Evolutionary conservation across 1,140 invertebrate species (phyloP).

Genomic region (Pogonomyrmex barbatus): DNA sequence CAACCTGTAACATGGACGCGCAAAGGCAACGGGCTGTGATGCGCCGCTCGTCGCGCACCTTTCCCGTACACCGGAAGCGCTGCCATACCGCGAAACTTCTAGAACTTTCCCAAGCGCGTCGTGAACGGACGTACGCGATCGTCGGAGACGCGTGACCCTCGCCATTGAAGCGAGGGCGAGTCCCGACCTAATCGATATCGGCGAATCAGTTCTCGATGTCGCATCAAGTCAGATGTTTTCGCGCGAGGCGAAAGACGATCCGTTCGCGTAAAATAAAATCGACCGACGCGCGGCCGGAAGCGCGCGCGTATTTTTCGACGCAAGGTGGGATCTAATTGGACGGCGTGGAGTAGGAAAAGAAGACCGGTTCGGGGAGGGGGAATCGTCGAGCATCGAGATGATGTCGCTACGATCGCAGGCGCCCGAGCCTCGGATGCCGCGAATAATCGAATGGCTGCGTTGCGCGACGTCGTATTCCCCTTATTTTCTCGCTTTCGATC

Average conservation of each 20-base stretch:
- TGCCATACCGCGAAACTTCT: slow-evolving; percentile 79
- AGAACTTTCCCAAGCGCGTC: slow-evolving; percentile 76
- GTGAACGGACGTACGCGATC: background rate
- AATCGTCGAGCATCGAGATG: slow-evolving; percentile 23
- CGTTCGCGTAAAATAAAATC: slow-evolving; percentile 47
- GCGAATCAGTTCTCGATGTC: background rate
- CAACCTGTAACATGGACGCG: slow-evolving; percentile 79
- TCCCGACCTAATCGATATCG: slow-evolving; percentile 33
- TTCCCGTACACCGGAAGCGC: slow-evolving; percentile 80
- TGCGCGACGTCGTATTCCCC: background rate
- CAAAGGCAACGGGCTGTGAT: slow-evolving; percentile 51
- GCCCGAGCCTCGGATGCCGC: slow-evolving; percentile 18
- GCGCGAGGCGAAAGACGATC: slow-evolving; percentile 37
- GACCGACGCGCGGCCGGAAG: slow-evolving; percentile 68
- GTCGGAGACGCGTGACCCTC: background rate
- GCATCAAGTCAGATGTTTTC: background rate
- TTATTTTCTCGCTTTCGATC: slow-evolving; percentile 45
- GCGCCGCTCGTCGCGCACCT: slow-evolving; percentile 75
- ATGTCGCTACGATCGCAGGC: slow-evolving; percentile 11
- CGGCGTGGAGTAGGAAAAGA: slow-evolving; percentile 40
- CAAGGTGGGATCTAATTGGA: slow-evolving; percentile 63
- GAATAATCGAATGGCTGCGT: slow-evolving; percentile 53
- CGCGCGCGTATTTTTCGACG: slow-evolving; percentile 66
- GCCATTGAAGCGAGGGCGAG: background rate
- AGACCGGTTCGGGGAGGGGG: background rate